A percentile compares a stretch with the other conserved stretches of the same genome.
These are phyloP conservation scores for Hydrophis major DNA, from an alignment of 2,797 vertebrate genomes.

Conservation along the genomic window DNA sequence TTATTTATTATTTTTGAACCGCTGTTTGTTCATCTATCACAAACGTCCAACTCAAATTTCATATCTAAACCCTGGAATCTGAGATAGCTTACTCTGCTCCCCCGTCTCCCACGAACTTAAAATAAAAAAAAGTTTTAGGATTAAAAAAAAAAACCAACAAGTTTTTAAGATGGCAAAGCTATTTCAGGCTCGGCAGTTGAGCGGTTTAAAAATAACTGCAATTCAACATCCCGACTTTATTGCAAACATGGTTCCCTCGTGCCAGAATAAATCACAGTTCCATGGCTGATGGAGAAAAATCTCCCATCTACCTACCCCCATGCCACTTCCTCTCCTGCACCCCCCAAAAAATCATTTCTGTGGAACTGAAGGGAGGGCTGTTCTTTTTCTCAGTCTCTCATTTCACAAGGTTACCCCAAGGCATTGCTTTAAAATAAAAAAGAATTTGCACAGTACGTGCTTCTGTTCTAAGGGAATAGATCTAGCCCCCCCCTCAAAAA, in stretches of 20 bases:
- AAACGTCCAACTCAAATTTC: not conserved
- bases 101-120: not conserved
- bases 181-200: not conserved
- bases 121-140: not conserved
- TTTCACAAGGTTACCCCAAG: slow-evolving; percentile 20
- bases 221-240: not conserved
- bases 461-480: not conserved
- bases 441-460: not conserved
- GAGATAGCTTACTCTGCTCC: not conserved
- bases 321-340: too few species aligned
- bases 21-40: not conserved
- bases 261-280: not conserved
- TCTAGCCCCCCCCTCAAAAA: too few species aligned
- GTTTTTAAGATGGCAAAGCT: not conserved
- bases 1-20: not conserved
- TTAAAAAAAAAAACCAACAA: not conserved
- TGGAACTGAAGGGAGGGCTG: not conserved
- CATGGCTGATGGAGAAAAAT: not conserved
- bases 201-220: not conserved
- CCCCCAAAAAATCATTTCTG: too few species aligned
- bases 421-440: not conserved
- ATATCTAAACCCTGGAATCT: not conserved
- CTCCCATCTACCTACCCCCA: not conserved
- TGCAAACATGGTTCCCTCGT: not conserved
- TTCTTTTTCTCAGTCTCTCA: not conserved